A percentile compares a stretch with the other conserved stretches of the same genome.
phyloP scores from a whole-genome alignment of 2,797 vertebrate species.

The Hephaestus fuliginosus region DNA sequence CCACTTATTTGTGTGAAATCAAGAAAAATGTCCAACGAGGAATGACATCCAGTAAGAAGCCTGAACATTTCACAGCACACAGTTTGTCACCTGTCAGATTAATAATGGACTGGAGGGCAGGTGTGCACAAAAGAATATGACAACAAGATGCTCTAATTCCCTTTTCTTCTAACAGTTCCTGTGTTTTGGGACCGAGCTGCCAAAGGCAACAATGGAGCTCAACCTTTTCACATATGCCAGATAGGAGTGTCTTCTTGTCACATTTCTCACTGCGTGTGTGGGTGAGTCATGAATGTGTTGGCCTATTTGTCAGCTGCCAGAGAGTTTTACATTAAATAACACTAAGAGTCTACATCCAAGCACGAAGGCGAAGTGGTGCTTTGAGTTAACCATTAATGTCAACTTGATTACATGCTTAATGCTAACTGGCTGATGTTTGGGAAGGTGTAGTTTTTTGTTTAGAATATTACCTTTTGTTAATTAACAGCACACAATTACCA shows the following conservation, averaged over 20 bases:
- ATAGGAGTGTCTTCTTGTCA: conserved; percentile 49
- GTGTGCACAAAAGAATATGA: conserved; percentile 55
- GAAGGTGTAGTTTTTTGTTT: not conserved
- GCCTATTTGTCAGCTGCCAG: not conserved
- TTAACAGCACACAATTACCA: not conserved
- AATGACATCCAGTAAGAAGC: not conserved
- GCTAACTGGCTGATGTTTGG: not conserved
- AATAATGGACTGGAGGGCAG: conserved; percentile 6
- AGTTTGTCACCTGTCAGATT: conserved; percentile 58
- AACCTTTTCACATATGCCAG: conserved; percentile 48
- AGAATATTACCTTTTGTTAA: not conserved
- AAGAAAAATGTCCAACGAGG: conserved; percentile 35
- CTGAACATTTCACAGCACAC: conserved; percentile 15
- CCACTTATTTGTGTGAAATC: conserved; percentile 39
- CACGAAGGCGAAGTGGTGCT: not conserved
- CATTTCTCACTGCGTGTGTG: conserved; percentile 27
- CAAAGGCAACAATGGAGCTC: conserved; percentile 48
- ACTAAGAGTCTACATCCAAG: not conserved
- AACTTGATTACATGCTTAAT: not conserved
- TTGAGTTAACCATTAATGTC: not conserved
- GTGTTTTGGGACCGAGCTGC: conserved; percentile 40
- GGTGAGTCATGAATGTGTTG: conserved; percentile 23
- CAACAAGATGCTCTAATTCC: conserved; percentile 33
- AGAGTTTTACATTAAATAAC: not conserved
- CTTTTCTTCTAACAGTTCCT: conserved; percentile 30